Percentiles rank a stretch among this genome's conserved stretches.
Evolutionary conservation across 2,113 vertebrate genomes (phyloP).

Genomic region (Eclectus roratus): DNA sequence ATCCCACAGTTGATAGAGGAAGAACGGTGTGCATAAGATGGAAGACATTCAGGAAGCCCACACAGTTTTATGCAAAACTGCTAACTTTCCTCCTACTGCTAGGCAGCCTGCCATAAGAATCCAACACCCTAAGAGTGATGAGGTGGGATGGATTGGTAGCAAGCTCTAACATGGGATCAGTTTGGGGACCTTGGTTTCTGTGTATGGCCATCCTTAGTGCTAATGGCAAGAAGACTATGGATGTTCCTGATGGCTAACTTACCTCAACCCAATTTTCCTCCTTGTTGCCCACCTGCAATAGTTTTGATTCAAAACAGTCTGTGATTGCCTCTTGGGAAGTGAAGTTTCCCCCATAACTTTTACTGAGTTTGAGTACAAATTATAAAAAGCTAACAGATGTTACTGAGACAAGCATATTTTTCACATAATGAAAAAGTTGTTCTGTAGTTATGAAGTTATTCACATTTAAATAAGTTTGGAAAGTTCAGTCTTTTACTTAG

Average conservation of each 20-base stretch:
- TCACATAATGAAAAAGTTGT: not conserved
- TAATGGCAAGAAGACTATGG: not conserved
- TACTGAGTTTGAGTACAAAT: not conserved
- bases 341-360: not conserved
- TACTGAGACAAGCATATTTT: not conserved
- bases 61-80: not conserved
- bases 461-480: not conserved
- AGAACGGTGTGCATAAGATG: rapidly evolving
- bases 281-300: not conserved
- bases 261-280: not conserved
- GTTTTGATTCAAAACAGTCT: not conserved
- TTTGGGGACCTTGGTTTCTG: not conserved
- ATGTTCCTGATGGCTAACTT: not conserved
- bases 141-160: not conserved
- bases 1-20: not conserved
- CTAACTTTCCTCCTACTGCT: not conserved
- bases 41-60: not conserved
- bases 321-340: not conserved
- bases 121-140: rapidly evolving
- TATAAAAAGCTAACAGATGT: not conserved
- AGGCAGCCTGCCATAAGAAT: not conserved
- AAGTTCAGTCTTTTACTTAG: not conserved
- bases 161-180: not conserved
- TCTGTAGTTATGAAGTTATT: not conserved
- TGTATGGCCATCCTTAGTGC: not conserved